Conservation (phyloP, 2,113 vertebrate species). For the Callipepla squamata region DNA sequence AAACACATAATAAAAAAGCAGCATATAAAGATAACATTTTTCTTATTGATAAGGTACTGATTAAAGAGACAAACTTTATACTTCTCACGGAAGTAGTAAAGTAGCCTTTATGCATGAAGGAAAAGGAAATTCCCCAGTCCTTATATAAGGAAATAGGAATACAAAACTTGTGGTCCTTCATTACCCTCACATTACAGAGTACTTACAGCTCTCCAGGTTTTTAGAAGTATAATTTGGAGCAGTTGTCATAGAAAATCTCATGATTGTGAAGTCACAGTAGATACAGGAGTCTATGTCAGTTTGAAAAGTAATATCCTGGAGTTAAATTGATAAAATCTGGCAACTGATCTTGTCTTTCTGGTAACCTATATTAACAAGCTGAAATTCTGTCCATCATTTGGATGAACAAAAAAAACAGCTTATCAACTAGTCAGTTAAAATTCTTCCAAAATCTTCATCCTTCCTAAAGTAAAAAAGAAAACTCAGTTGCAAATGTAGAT, state of each 20-base stretch:
- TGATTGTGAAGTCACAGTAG: background rate
- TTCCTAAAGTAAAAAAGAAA: no score
- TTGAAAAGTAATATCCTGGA: background rate
- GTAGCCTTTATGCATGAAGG: background rate
- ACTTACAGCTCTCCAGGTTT: background rate
- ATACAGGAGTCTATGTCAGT: background rate
- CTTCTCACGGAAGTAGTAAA: background rate
- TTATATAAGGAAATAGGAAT: background rate
- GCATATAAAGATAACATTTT: background rate
- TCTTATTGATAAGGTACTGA: background rate
- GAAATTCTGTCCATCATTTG: background rate
- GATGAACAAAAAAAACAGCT: background rate
- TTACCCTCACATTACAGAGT: fast-evolving
- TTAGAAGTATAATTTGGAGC: background rate
- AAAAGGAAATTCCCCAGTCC: background rate
- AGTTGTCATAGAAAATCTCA: background rate
- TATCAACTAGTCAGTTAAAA: background rate
- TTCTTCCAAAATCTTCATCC: no score
- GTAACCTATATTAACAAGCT: background rate
- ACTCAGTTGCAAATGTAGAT: background rate
- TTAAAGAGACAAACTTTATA: background rate
- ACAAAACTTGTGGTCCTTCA: background rate
- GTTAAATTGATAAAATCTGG: background rate
- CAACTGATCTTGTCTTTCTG: background rate
- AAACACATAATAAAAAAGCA: background rate